These are phyloP conservation scores for Aleiodes leptofemur DNA, from an alignment of 2,888 invertebrate species.

Conservation along the genomic window DNA sequence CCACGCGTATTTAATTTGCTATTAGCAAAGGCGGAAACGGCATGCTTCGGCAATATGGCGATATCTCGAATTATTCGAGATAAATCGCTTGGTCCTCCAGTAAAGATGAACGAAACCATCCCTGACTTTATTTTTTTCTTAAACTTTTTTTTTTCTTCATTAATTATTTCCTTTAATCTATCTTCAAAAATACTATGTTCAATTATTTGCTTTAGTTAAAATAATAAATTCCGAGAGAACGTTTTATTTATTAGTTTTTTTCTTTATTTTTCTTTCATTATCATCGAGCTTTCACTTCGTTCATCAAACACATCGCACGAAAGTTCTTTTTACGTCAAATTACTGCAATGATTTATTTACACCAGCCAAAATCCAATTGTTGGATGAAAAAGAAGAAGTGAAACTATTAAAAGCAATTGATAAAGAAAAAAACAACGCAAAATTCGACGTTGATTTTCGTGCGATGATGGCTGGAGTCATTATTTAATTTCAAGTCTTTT, in stretches of 20 bases:
- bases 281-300: constrained; percentile 21
- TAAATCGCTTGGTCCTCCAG: constrained; percentile 48
- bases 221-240: background rate
- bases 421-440: constrained; percentile 36
- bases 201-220: no score
- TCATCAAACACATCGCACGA: constrained; percentile 30
- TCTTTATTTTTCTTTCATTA: background rate
- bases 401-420: constrained; percentile 8
- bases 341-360: constrained; percentile 24
- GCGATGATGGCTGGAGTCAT: constrained; percentile 49
- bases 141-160: constrained; percentile 6
- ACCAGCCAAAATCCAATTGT: background rate
- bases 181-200: no score
- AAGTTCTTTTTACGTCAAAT: background rate
- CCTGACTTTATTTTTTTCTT: constrained; percentile 1
- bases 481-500: constrained; percentile 20
- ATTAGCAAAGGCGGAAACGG: constrained; percentile 30
- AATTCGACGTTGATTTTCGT: constrained; percentile 39
- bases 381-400: background rate
- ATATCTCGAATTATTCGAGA: constrained; percentile 7
- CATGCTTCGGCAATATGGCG: constrained; percentile 32
- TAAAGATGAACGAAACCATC: constrained; percentile 41
- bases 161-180: background rate
- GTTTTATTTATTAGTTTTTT: background rate
- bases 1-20: constrained; percentile 28